Evolutionary conservation across 2,797 vertebrate genomes (phyloP), one percentile per base, ranked within the genome.

Genomic region (Galaxias olidus): DNA sequence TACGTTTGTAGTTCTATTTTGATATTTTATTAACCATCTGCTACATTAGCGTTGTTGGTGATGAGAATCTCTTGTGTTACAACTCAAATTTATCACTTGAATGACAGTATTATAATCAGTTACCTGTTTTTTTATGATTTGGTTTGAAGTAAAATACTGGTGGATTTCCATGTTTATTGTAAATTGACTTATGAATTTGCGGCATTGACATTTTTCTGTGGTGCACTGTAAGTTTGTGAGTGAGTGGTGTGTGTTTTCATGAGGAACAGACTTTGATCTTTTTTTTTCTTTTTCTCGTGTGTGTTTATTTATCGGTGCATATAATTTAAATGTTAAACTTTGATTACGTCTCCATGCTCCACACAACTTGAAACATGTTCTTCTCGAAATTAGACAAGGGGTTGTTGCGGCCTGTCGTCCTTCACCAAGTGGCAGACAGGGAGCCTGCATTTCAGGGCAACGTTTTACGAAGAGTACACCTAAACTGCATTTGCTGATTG

Each of bases 361-460:
- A 56, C 41, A 46, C 9, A 61, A 51, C 19, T 59, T 61, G 69
- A 55, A 54, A 42, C 57, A 50, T 74, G 46, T 63, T 54, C 69
- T 71, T 45, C 66, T 52, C 63, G 69, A 62, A 73, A 64, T 74
- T 71, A 68, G 66, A 70, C 81, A 84, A 88, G 87, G 87, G 86
- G 86, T 90, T 90, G 81, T 82, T 74, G 74, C 81, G 64, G 86
- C 87, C 87, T 87, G 86, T 86, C 80, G 86, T 89, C 88, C 82
- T 77, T 72, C 47, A 62, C 54, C 45, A 58, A 62, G 50, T 17
- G 69, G 52, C 44, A 42, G 60, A 66, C 11, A 8, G 20, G n/a
- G n/a, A n/a, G n/a, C 65, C 63, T 65, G 44, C 30, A 50, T 51
- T 60, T 65, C 58, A 60, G 52, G 50, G 60, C 69, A 40, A 52